A percentile compares a stretch with the other conserved stretches of the same genome.
phyloP scores from a whole-genome alignment of 2,797 vertebrate species.

The Tangara arthus region DNA sequence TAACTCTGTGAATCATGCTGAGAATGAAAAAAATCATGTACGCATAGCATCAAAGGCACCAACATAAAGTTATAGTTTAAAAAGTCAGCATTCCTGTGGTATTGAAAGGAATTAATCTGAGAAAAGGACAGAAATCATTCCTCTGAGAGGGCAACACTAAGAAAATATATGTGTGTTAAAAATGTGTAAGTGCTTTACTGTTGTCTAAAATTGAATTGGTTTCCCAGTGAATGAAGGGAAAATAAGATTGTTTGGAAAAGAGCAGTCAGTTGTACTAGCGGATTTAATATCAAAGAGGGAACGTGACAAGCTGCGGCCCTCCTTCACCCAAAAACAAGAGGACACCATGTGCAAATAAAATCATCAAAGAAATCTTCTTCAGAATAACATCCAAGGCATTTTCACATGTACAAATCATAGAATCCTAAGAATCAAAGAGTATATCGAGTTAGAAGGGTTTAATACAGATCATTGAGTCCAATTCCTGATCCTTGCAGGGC shows the following conservation, averaged over 20 bases:
- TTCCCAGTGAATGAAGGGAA: constrained; percentile 14
- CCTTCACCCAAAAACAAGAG: background rate
- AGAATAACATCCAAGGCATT: background rate
- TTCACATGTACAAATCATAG: background rate
- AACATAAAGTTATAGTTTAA: constrained; percentile 11
- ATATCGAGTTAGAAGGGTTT: background rate
- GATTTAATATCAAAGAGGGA: background rate
- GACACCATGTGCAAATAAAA: background rate
- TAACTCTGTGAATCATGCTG: background rate
- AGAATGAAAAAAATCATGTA: constrained; percentile 4
- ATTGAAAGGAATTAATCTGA: constrained; percentile 31
- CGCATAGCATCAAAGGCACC: constrained; percentile 16
- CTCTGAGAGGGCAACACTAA: background rate
- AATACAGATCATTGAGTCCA: background rate
- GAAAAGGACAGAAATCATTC: constrained; percentile 24
- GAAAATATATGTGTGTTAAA: background rate
- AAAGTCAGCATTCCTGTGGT: constrained; percentile 23
- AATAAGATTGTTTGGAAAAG: background rate
- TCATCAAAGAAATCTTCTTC: background rate
- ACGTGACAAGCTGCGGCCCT: background rate
- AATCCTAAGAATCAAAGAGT: background rate
- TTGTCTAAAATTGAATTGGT: constrained; percentile 21
- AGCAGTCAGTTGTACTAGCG: background rate
- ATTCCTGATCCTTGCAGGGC: accelerated
- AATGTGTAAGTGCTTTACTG: background rate